These are phyloP conservation scores for Salmo trutta DNA, from an alignment of 2,797 vertebrate species.

Conservation along the genomic window DNA sequence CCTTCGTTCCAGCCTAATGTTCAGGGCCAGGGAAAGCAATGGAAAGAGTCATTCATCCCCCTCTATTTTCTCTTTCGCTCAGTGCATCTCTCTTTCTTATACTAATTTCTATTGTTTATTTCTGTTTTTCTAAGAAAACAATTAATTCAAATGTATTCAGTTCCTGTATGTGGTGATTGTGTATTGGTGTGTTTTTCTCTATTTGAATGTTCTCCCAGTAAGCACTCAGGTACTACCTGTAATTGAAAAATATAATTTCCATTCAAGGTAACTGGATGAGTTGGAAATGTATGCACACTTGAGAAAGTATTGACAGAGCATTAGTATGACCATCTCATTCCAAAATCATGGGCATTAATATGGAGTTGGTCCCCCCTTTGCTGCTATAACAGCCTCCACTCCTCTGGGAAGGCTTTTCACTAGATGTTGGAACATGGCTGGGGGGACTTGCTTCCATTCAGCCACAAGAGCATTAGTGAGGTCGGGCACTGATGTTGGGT, in stretches of 20 bases:
- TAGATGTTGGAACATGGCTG: too few species aligned
- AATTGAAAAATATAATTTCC: slow-evolving; percentile 31
- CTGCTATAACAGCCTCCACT: too few species aligned
- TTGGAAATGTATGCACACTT: slow-evolving; percentile 30
- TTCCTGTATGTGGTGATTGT: neutral
- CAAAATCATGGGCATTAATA: too few species aligned
- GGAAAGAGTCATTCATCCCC: slow-evolving; percentile 38
- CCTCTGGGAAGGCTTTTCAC: too few species aligned
- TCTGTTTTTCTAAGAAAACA: neutral
- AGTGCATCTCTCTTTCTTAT: neutral
- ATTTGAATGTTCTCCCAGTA: neutral
- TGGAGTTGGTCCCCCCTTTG: too few species aligned
- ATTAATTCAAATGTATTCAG: neutral
- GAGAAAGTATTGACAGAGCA: slow-evolving; percentile 47
- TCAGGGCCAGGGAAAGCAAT: slow-evolving; percentile 33
- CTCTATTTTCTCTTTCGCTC: slow-evolving; percentile 22
- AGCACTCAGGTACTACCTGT: neutral
- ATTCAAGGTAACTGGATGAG: slow-evolving; percentile 27
- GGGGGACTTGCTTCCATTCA: too few species aligned
- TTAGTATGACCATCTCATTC: slow-evolving; percentile 18
- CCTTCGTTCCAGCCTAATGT: slow-evolving; percentile 47
- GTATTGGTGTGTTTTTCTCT: neutral
- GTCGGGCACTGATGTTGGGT: too few species aligned
- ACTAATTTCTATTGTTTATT: neutral
- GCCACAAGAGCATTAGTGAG: too few species aligned